Percentiles rank a stretch among this genome's conserved stretches.
Evolutionary conservation across 2,888 invertebrate genomes (phyloP).

Genomic region (Mesoligia furuncula): DNA sequence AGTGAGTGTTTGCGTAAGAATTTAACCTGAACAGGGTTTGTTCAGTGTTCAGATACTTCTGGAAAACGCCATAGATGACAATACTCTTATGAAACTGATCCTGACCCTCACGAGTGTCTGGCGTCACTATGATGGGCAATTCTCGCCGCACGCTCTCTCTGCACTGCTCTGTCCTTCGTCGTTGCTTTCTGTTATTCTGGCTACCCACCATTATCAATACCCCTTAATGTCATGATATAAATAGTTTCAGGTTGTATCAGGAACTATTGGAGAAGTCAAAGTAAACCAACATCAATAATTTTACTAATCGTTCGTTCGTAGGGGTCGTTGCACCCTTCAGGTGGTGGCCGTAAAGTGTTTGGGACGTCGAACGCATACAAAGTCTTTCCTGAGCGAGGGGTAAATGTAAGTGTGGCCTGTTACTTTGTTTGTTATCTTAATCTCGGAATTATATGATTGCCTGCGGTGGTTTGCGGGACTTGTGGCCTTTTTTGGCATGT

Average conservation of each 20-base stretch:
- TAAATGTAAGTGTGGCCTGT: constrained; percentile 13
- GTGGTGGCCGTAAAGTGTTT: constrained; percentile 22
- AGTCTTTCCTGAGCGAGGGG: constrained; percentile 30
- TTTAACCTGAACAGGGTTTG: neutral
- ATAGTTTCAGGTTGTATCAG: neutral
- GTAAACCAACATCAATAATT: constrained; percentile 7
- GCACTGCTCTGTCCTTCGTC: neutral
- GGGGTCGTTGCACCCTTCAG: constrained; percentile 63
- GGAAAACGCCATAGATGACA: neutral
- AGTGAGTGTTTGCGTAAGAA: neutral
- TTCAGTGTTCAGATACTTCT: neutral
- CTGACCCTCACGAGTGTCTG: neutral
- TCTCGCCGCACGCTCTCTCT: neutral
- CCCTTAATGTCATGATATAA: no score
- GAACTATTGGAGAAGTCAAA: neutral
- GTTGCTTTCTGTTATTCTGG: neutral
- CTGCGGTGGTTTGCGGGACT: constrained; percentile 25
- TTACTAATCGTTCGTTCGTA: constrained; percentile 15
- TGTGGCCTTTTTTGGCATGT: neutral
- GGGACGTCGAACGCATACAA: constrained; percentile 50
- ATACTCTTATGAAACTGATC: neutral
- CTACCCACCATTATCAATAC: neutral
- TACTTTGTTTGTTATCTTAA: constrained; percentile 46
- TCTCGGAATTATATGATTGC: constrained; percentile 37
- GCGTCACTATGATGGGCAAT: neutral